Base-by-base conservation (phyloP, 2,113 vertebrate genomes). In the Coreoperca whiteheadi region DNA sequence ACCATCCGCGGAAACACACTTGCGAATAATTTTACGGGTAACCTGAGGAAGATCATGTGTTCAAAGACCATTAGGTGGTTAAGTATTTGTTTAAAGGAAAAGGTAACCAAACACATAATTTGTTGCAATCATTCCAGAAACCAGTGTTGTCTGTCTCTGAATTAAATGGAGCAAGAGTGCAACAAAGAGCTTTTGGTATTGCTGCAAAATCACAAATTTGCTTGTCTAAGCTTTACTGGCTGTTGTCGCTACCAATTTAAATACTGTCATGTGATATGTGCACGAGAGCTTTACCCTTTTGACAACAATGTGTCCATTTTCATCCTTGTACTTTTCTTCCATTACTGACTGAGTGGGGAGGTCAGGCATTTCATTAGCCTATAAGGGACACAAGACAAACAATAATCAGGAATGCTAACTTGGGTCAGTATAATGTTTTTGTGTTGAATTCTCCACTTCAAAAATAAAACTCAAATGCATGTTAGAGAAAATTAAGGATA, bases 311-410 rank as follows among this genome's bases (percentile, higher is more conserved):
- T 96, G 96, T 48, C 97, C 97, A 15, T 96, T 94, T 91, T 98
- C 96, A 79, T 98, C 97, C 32, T 87, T 92, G 53, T 97, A 98
- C 25, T 96, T 96, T 90, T 98, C 97, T 77, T 98, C 97, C 5
- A 96, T 97, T 86, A 96, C 96, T 1, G 96, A 94, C 88, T 96
- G 96, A 30, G 95, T 88, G 60, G 95, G 96, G 57, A 98, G 88
- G 67, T 98, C 96, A 82, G 94, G 94, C 93, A 97, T 95, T 60
- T 95, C 96, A 80, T 97, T 97, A 41, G 95, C 96, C 98, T 99
- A 77, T 32, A 80, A 73, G 8, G 37, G 9, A 86, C 82, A 77
- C 30, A 67, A 50, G 46, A 88, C 5, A 77, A 53, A 77, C 5
- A 72, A 69, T 34, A 20, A 65, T 86, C 60, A 90, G 70, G 3